A percentile compares a stretch with the other conserved stretches of the same genome.
Conservation (phyloP, 2,888 invertebrate genomes). For the Dryadula phaetusa region DNA sequence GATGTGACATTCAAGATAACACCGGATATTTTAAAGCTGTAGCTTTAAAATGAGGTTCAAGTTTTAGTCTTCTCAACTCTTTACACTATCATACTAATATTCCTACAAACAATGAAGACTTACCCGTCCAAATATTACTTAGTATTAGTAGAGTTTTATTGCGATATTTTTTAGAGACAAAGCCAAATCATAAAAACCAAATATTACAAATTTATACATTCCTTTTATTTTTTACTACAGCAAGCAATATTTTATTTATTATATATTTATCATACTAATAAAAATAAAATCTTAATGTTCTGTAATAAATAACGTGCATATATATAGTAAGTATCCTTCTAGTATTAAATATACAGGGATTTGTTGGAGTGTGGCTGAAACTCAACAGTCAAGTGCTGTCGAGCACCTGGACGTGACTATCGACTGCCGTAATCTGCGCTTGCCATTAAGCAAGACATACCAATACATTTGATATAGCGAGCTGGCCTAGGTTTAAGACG, state of each 20-base stretch:
- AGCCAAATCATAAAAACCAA: too few relatives aligned
- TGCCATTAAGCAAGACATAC: constrained; percentile 42
- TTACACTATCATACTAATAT: not conserved
- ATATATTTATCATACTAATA: too few relatives aligned
- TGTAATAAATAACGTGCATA: too few relatives aligned
- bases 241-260: too few relatives aligned
- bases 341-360: constrained; percentile 22
- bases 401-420: constrained; percentile 75
- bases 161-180: too few relatives aligned
- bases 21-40: constrained; percentile 12
- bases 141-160: too few relatives aligned
- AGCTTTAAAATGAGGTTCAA: not conserved
- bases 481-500: not conserved
- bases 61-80: not conserved
- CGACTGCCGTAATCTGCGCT: constrained; percentile 51
- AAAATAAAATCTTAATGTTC: too few relatives aligned
- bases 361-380: constrained; percentile 21
- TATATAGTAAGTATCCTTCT: constrained; percentile 26
- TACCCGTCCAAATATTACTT: too few relatives aligned
- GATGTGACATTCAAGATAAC: constrained; percentile 43
- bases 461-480: constrained; percentile 1
- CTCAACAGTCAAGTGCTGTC: constrained; percentile 61
- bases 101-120: too few relatives aligned
- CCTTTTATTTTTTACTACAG: too few relatives aligned
- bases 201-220: too few relatives aligned